These are phyloP conservation scores for Latrodectus elegans DNA, from an alignment of 2,888 invertebrate species.

Conservation along the genomic window DNA sequence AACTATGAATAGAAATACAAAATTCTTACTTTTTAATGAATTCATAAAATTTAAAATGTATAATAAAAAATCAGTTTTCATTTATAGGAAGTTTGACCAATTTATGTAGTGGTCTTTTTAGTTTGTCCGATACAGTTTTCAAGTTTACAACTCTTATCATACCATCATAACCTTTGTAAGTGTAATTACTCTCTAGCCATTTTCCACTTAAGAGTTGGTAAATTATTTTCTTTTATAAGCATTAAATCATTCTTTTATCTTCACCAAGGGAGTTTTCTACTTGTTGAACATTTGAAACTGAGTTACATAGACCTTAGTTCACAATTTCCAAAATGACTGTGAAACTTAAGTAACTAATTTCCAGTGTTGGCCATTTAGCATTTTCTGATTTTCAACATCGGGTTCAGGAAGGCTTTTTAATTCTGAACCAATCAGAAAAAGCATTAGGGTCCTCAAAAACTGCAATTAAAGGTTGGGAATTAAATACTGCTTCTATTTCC, in stretches of 20 bases:
- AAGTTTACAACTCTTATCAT: too few relatives aligned
- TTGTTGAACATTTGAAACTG: background rate
- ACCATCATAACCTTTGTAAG: background rate
- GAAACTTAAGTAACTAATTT: background rate
- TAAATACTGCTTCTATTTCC: too few relatives aligned
- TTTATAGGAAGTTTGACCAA: background rate
- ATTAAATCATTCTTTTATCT: background rate
- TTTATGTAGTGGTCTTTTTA: conserved; percentile 24
- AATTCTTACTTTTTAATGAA: too few relatives aligned
- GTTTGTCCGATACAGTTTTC: background rate
- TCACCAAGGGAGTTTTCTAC: background rate
- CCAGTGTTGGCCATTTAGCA: too few relatives aligned
- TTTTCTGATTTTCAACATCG: too few relatives aligned
- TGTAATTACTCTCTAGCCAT: background rate
- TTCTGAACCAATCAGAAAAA: too few relatives aligned
- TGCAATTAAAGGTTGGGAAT: too few relatives aligned
- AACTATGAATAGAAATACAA: too few relatives aligned
- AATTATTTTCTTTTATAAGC: background rate
- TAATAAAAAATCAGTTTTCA: too few relatives aligned
- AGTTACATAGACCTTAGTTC: background rate
- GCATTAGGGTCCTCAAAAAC: too few relatives aligned
- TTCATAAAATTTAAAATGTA: too few relatives aligned
- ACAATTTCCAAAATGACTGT: background rate
- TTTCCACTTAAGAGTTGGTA: background rate
- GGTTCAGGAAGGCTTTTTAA: too few relatives aligned